phyloP scores from a whole-genome alignment of 2,888 invertebrate species.

The Stenotaenia linearis region DNA sequence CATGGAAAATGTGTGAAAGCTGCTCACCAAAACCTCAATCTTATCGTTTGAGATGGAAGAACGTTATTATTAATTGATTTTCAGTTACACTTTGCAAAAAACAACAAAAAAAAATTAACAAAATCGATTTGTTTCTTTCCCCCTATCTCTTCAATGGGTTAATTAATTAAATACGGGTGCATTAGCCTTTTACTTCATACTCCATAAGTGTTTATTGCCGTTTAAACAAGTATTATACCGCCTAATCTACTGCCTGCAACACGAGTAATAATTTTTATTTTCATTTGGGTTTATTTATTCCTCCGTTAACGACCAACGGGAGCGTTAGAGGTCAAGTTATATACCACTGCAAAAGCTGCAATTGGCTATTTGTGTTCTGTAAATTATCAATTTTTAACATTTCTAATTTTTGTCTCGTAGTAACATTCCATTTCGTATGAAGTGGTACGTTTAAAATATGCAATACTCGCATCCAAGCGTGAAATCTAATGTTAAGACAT shows the following conservation, averaged over 20 bases:
- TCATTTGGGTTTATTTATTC: too few relatives aligned
- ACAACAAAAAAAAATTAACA: neutral
- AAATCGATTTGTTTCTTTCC: neutral
- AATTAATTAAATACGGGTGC: neutral
- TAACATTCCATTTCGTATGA: too few relatives aligned
- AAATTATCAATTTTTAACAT: too few relatives aligned
- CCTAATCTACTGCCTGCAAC: neutral
- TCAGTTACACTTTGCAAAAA: neutral
- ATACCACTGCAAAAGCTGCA: too few relatives aligned
- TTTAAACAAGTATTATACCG: neutral
- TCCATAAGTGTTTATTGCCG: neutral
- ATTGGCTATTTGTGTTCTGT: too few relatives aligned
- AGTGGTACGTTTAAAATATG: too few relatives aligned
- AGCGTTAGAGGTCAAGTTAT: neutral
- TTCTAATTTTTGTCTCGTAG: too few relatives aligned
- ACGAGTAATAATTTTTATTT: neutral
- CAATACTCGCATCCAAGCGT: too few relatives aligned
- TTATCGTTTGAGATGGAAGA: neutral
- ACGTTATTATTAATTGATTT: neutral
- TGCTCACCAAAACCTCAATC: conserved; percentile 9
- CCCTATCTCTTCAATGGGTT: neutral
- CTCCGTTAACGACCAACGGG: neutral
- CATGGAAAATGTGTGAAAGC: conserved; percentile 9
- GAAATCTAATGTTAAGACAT: too few relatives aligned
- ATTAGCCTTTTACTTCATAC: neutral